Base-by-base conservation (phyloP, 2,888 invertebrate genomes). In the Silvanus unidentatus region DNA sequence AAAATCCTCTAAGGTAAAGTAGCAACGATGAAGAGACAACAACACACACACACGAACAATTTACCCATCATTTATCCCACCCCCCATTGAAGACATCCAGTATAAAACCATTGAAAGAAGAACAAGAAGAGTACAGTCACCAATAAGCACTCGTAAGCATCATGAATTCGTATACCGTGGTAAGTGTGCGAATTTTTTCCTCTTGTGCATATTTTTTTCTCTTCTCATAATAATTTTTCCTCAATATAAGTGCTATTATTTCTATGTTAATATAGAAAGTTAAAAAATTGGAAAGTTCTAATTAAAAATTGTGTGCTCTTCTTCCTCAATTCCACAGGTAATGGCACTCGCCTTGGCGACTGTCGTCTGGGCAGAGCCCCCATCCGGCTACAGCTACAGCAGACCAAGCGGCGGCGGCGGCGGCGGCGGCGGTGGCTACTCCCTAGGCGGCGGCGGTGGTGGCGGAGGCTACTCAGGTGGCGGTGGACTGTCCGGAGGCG, bases 321-420 rank as follows among this genome's bases (percentile, higher is more conserved):
- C 16, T 30, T 28, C 40, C 38, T 44, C 50, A 48, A 37, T 77
- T 77, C 38, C 80, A n/a, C n/a, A 89, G 90, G 88, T 87, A 78
- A 79, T 88, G 79, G 83, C 87, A 76, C 79, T 87, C 66, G 86
- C 86, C 66, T 75, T 88, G 79, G 86, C 84, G 69, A 84, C 84
- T 70, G 75, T 80, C 68, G 83, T 77, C 67, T 75, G 78, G 66
- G 88, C 86, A 60, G 89, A 89, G 71, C 79, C 88, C 36, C 88
- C 78, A 47, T 80, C 78, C 59, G 86, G 86, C 60, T 86, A 86
- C 74, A 85, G 77, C 74, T 86, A 86, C 77, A 82, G 77, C 71
- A 78, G 83, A 42, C 84, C 85, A 10, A 80, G 72, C 55, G 72
- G 75, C 47, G 71, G 74, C 50, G 64, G 69, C 57, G 62, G 72